Conservation (phyloP, 1,140 invertebrate species). For the Hycleus cichorii region DNA sequence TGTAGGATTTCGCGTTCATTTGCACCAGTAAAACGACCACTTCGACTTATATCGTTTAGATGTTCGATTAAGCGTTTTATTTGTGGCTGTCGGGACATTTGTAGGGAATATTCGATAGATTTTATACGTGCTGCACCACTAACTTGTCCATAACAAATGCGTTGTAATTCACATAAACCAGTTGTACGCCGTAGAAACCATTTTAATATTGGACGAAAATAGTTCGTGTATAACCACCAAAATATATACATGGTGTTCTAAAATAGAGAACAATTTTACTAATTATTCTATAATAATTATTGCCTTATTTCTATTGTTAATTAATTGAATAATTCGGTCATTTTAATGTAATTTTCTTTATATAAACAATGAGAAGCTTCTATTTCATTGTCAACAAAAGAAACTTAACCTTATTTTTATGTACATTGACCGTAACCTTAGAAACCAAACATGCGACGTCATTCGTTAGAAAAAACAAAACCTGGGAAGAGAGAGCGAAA, state of each 20-base stretch:
- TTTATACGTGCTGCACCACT: slow-evolving; percentile 62
- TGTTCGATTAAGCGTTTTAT: slow-evolving; percentile 58
- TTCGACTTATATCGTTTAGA: slow-evolving; percentile 57
- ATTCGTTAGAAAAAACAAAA: not conserved
- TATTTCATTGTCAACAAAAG: not conserved
- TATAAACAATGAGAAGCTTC: too few relatives aligned
- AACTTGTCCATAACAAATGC: slow-evolving; percentile 80
- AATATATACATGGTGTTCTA: too few relatives aligned
- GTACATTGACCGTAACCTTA: too few relatives aligned
- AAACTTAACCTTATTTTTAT: too few relatives aligned
- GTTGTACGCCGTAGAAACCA: slow-evolving; percentile 83
- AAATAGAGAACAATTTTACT: too few relatives aligned
- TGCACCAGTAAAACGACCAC: slow-evolving; percentile 46
- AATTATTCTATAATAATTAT: too few relatives aligned
- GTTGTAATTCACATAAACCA: slow-evolving; percentile 80
- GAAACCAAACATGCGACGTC: too few relatives aligned
- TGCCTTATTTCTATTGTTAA: too few relatives aligned
- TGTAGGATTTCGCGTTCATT: slow-evolving; percentile 46
- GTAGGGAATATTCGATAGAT: slow-evolving; percentile 67
- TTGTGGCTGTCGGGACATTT: slow-evolving; percentile 58
- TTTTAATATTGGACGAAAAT: slow-evolving; percentile 70
- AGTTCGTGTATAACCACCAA: slow-evolving; percentile 36
- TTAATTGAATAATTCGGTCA: not conserved
- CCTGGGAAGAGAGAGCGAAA: too few relatives aligned
- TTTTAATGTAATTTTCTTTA: too few relatives aligned